Base-by-base conservation (phyloP, 2,888 invertebrate genomes). In the Trichopria drosophilae region DNA sequence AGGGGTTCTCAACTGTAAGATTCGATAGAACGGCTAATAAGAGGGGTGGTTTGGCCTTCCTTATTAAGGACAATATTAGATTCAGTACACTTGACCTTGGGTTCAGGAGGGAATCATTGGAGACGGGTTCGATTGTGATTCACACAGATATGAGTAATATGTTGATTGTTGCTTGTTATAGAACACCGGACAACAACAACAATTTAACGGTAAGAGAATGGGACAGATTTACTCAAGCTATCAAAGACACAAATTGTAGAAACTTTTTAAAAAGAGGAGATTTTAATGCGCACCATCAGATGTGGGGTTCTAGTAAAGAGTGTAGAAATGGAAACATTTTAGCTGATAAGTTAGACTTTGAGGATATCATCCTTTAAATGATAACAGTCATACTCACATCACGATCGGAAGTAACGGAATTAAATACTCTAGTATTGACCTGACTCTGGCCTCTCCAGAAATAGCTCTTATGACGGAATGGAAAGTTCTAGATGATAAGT, bases 111-210 rank as follows among this genome's bases (percentile, higher is more conserved):
- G 1, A 19, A 5, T 10, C 28, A 5, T 34, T 48, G n/a, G 48
- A 48, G 15, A 9, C 10, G n/a, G 37, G 20, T 2, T 18, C 32
- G n/a, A 22, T 39, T 32, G 2, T 18, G 10, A 18, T 32, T 15
- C 16, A 28, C 3, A 6, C 23, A 2, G 13, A 7, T n/a, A 23
- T 47, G 3, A 40, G 39, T 9, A 40, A 23, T 1, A 39, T 47
- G 16, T 32, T 47, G 13, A 32, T 47, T n/a, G 20, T 23, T 6
- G 24, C 15, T 4, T 47, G 47, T 47, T 47, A 39, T 24, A 47
- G 47, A 24, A 13, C 9, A 3, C 47, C 39, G 10, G 39, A 10
- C 7, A 42, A 20, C 1, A 31, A 36, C 13, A 1, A 41, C 3
- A 20, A 15, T 1, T n/a, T n/a, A n/a, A n/a, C n/a, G n/a, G n/a